Conservation (phyloP, 2,113 vertebrate genomes). For the Lasiurus borealis region DNA sequence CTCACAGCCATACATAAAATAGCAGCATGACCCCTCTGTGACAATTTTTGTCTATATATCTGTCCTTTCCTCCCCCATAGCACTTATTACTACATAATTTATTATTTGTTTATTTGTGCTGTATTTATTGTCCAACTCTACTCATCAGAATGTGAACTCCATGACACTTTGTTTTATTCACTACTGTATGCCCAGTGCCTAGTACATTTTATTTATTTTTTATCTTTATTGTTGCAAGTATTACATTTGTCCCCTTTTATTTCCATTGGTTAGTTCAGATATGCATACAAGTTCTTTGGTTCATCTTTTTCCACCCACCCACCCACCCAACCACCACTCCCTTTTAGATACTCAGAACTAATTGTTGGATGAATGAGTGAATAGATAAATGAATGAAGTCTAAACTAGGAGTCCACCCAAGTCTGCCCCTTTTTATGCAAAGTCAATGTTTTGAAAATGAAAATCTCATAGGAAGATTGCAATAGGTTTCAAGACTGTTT, state of each 20-base stretch:
- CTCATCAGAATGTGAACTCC: not conserved
- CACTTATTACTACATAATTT: not conserved
- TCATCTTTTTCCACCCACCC: too few relatives aligned
- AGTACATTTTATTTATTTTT: not conserved
- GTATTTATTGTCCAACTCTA: not conserved
- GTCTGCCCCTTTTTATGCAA: not conserved
- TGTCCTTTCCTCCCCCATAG: not conserved
- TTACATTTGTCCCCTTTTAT: too few relatives aligned
- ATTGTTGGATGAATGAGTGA: not conserved
- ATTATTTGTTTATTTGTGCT: not conserved
- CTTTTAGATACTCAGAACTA: not conserved
- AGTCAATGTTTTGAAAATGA: not conserved
- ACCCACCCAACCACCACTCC: too few relatives aligned
- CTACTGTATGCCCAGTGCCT: not conserved
- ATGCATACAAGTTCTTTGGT: too few relatives aligned
- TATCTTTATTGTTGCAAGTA: too few relatives aligned
- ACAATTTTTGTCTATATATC: not conserved
- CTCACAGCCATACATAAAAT: not conserved
- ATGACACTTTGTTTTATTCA: not conserved
- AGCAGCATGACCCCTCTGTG: not conserved
- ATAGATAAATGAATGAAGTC: constrained; percentile 2
- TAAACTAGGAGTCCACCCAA: not conserved
- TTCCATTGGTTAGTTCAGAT: too few relatives aligned
- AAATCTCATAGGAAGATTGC: not conserved
- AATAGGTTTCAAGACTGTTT: not conserved